Evolutionary conservation across 2,888 invertebrate genomes (phyloP).

Genomic region (Sycophila texana): DNA sequence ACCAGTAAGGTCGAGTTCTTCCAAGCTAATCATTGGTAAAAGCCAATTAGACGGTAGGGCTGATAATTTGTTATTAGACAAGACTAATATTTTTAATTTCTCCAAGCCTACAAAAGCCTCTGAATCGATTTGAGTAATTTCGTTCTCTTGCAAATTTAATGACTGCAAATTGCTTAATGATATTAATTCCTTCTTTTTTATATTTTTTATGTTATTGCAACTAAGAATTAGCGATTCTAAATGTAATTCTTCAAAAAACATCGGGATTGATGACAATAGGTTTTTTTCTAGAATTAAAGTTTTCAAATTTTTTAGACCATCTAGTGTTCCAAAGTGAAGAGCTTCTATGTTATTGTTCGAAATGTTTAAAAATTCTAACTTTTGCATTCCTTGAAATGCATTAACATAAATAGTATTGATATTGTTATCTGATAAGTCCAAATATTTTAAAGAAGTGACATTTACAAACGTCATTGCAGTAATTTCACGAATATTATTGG

Average conservation of each 20-base stretch:
- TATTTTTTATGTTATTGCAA: constrained; percentile 37
- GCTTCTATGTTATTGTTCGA: constrained; percentile 25
- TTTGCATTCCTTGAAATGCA: constrained; percentile 28
- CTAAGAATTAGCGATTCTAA: constrained; percentile 15
- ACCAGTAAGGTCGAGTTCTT: constrained; percentile 32
- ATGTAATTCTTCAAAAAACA: background rate
- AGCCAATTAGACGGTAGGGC: constrained; percentile 32
- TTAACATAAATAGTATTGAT: constrained; percentile 5
- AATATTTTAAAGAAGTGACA: constrained; percentile 12
- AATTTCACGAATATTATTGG: constrained; percentile 19
- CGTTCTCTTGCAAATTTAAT: constrained; percentile 39
- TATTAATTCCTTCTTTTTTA: constrained; percentile 9
- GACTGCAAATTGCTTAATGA: constrained; percentile 23
- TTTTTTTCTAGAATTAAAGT: constrained; percentile 39
- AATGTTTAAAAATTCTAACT: constrained; percentile 42
- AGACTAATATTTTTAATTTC: constrained; percentile 30
- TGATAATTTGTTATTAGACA: constrained; percentile 38
- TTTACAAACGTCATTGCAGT: constrained; percentile 10
- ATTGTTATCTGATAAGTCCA: constrained; percentile 41
- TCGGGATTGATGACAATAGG: constrained; percentile 8
- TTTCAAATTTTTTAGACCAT: constrained; percentile 12
- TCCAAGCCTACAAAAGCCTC: constrained; percentile 24
- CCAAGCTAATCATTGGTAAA: constrained; percentile 8
- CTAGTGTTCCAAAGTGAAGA: constrained; percentile 6
- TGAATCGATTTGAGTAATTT: constrained; percentile 21